A percentile compares a stretch with the other conserved stretches of the same genome.
Conservation (phyloP, 2,113 vertebrate genomes). For the Corythornis cristatus region DNA sequence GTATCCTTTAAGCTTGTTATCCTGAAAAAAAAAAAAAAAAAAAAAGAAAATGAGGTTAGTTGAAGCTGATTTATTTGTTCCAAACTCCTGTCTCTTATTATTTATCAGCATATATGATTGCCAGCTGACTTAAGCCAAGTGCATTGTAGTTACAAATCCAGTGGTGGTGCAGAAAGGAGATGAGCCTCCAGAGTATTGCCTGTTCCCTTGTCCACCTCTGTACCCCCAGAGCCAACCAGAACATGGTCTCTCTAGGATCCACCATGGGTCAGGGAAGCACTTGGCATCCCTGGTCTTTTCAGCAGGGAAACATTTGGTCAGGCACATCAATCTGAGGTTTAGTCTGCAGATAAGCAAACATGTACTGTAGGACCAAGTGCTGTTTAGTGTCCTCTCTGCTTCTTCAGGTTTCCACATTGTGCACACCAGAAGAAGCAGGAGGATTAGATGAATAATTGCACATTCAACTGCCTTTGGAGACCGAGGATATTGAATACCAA, state of each 20-base stretch:
- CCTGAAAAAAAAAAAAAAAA: neutral
- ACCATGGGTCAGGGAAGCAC: neutral
- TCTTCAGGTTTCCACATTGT: neutral
- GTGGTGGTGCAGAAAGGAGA: neutral
- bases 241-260: neutral
- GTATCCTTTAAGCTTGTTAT: slow-evolving; percentile 64
- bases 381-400: neutral
- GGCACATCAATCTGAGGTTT: neutral
- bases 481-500: neutral
- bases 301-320: neutral
- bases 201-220: neutral
- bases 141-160: fast-evolving
- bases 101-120: neutral
- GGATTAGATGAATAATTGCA: neutral
- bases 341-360: neutral
- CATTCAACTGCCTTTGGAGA: neutral
- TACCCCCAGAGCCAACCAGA: neutral
- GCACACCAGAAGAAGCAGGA: neutral
- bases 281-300: neutral
- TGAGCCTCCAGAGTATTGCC: neutral
- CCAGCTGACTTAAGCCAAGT: neutral
- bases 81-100: slow-evolving; percentile 37
- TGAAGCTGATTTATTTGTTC: slow-evolving; percentile 60
- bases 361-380: neutral
- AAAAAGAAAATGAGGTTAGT: slow-evolving; percentile 57